Evolutionary conservation across 2,888 invertebrate species (phyloP).

Genomic region (Eubasilissa splendida): DNA sequence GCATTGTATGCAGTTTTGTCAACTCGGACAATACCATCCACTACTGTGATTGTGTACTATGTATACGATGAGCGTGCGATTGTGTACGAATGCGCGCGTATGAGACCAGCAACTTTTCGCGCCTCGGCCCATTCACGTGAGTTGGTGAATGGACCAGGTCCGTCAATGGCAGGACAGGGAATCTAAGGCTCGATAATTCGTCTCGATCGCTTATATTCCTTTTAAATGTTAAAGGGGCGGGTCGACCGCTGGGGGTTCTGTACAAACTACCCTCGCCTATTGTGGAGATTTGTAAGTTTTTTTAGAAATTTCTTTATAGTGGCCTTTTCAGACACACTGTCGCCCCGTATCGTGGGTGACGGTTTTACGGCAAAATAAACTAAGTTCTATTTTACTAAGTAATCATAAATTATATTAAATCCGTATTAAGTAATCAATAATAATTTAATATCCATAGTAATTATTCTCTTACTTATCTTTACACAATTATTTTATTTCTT

Average conservation of each 20-base stretch:
- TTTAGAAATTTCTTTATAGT: background rate
- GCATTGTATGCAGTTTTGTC: constrained; percentile 37
- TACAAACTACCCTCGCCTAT: constrained; percentile 1
- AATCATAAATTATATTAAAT: too few relatives aligned
- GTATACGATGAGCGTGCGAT: background rate
- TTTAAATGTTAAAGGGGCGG: constrained; percentile 44
- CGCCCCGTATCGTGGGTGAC: constrained; percentile 34
- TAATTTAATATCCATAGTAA: too few relatives aligned
- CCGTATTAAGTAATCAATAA: too few relatives aligned
- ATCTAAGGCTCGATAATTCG: constrained; percentile 30
- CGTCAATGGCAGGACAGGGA: constrained; percentile 26
- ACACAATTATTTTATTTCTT: too few relatives aligned
- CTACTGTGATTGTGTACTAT: background rate
- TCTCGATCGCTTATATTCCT: constrained; percentile 50
- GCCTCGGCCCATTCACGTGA: constrained; percentile 29
- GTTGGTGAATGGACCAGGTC: constrained; percentile 10
- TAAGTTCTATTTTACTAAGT: background rate
- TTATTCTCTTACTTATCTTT: too few relatives aligned
- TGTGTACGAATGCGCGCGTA: too few relatives aligned
- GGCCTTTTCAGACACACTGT: constrained; percentile 39
- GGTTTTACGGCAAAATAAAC: background rate
- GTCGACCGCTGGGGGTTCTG: constrained; percentile 37
- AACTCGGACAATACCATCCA: constrained; percentile 10
- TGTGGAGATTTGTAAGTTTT: constrained; percentile 10
- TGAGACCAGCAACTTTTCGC: constrained; percentile 12